Base-by-base conservation (phyloP, 2,888 invertebrate species). In the Monoplex corrugatus region DNA sequence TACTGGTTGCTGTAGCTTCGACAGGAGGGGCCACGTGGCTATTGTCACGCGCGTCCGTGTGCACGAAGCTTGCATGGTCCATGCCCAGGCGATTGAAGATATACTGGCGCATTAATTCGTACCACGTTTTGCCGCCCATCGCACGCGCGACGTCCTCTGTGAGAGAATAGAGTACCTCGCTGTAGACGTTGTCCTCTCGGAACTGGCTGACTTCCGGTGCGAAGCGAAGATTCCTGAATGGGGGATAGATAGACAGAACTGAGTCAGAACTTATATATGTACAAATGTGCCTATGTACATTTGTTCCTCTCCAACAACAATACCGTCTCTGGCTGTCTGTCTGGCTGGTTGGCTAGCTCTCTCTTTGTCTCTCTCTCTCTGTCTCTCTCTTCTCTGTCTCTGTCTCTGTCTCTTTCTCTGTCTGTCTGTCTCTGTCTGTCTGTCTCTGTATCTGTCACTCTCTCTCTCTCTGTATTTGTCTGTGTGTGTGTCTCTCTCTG, bases 81-180 rank as follows among this genome's bases (percentile, higher is more conserved):
- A 94, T 92, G 32, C 91, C 89, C 35, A 93, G 90, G 16, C 92
- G 94, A 13, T 92, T 86, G 35, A 95, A 91, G 19, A 95, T 90
- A 63, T 91, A 86, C 44, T 91, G 89, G n/a, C 87, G 89, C 16
- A 94, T 72, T n/a, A 94, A 92, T 10, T 92, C 89, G 83, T 94
- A 92, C 93, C 93, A 95, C n/a, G 92, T 87, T 43, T 91, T 89
- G 0, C 90, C 91, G 16, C 90, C 91, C 50, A 94, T 89, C 2
- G 85, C 89, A 86, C 94, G 92, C 0, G 92, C 90, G 13, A 94
- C 92, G 45, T 94, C 92, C 43, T 94, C 94, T 0, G 93, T 93
- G 87, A 95, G 86, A 10, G 92, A 91, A 89, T 94, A 95, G 91
- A 95, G 91, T 84, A 93, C 91, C 89, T 95, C 94, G 90, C 93